Conservation (phyloP, 2,797 vertebrate genomes). For the Mus caroli region DNA sequence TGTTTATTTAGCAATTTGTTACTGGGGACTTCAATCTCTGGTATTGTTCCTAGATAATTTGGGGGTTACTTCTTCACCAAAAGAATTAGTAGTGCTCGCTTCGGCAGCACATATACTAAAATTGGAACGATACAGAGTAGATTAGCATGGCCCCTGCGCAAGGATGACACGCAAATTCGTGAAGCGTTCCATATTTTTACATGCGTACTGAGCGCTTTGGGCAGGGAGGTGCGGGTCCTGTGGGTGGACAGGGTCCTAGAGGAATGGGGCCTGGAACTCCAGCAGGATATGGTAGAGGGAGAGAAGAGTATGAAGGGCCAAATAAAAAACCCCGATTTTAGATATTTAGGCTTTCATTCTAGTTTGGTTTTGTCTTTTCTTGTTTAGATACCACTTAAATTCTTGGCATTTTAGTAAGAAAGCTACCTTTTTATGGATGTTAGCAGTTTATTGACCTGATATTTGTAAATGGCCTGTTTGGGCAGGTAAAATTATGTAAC, state of each 20-base stretch:
- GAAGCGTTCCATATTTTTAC: too few relatives aligned
- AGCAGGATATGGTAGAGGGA: conserved; percentile 96
- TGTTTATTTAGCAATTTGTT: neutral
- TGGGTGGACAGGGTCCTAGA: conserved; percentile 94
- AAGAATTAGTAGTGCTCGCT: too few relatives aligned
- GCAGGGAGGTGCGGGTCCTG: conserved; percentile 94
- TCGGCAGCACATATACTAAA: too few relatives aligned
- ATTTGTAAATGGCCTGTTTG: conserved; percentile 92
- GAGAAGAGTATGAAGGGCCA: conserved; percentile 99
- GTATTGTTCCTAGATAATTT: neutral
- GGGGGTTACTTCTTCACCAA: neutral
- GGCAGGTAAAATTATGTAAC: conserved; percentile 92
- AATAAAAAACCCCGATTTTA: conserved; percentile 99
- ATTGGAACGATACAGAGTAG: too few relatives aligned
- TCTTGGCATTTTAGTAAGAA: conserved; percentile 97
- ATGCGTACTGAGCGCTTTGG: conserved; percentile 99
- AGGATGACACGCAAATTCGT: too few relatives aligned
- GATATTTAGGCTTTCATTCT: conserved; percentile 90
- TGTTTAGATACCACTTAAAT: conserved; percentile 93
- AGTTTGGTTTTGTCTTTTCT: conserved; percentile 92
- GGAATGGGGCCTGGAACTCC: conserved; percentile 94
- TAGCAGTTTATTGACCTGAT: conserved; percentile 92
- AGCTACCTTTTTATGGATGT: conserved; percentile 93
- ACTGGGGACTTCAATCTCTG: neutral
- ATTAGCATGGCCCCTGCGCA: too few relatives aligned